Evolutionary conservation across 2,797 vertebrate genomes (phyloP).

Genomic region (Alauda arvensis): DNA sequence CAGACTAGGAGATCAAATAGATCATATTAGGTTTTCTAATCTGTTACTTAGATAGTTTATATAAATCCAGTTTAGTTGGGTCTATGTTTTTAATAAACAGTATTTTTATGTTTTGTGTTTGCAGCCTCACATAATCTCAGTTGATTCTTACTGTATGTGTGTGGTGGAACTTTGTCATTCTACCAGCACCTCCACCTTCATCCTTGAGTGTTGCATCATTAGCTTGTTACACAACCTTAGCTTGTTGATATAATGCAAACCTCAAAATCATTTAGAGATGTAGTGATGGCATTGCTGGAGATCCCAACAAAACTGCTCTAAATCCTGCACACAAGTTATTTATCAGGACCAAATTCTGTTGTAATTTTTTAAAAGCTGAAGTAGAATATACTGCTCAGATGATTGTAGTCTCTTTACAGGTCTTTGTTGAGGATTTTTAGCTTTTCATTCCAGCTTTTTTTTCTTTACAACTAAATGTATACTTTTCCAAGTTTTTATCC

Average conservation of each 20-base stretch:
- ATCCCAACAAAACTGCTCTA: neutral
- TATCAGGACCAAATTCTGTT: neutral
- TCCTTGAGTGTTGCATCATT: constrained; percentile 1
- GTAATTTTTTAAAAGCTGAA: neutral
- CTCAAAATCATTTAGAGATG: neutral
- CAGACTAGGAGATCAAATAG: constrained; percentile 6
- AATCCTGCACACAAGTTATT: neutral
- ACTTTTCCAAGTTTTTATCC: neutral
- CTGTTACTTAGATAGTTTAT: constrained; percentile 21
- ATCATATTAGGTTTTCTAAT: neutral
- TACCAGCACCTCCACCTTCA: constrained; percentile 21
- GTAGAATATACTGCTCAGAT: neutral
- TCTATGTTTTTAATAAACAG: constrained; percentile 14
- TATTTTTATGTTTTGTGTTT: neutral
- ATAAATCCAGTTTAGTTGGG: neutral
- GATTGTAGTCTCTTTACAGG: neutral
- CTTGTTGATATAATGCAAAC: neutral
- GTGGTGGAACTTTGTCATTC: constrained; percentile 15
- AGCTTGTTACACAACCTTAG: constrained; percentile 19
- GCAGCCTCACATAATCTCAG: constrained; percentile 16
- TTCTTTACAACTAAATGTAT: neutral
- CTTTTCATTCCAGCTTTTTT: neutral
- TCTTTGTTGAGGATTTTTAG: neutral
- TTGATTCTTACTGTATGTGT: neutral
- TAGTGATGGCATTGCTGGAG: neutral